Evolutionary conservation across 2,113 vertebrate genomes (phyloP), one percentile per base, ranked within the genome.

Genomic region (Lota lota): DNA sequence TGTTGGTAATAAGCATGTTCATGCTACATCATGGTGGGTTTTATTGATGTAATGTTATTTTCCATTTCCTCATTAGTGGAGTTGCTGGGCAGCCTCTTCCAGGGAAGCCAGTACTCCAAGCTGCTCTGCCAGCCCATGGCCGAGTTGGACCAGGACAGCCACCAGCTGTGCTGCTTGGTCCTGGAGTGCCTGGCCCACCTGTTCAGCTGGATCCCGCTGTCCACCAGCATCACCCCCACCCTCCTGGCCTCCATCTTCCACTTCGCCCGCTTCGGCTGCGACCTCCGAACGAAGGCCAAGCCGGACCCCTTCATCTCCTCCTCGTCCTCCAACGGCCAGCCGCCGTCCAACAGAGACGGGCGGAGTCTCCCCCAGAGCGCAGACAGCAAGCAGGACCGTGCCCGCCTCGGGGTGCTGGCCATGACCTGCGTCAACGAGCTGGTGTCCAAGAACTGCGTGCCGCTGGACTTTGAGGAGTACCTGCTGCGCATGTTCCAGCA

Each of bases 371-470:
- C 91, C 61, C 85, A 80, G 51, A 76, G 65, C 0, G 53, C 83
- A 61, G 82, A 86, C 51, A 84, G 79, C 81, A 89, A 87, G 7
- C 80, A 85, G 24, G 95, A 97, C 17, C 94, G 94, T 0, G 94
- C 95, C 68, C 90, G 93, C 0, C 94, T 99, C 0, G 97, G 97
- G 0, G 91, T 98, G 17, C 89, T 99, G 72, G 96, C 97, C 61
- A 99, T 99, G 97, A 94, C 94, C 64, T 99, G 97, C 87, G 94
- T 99, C 90, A 99, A 99, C 15, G 97, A 99, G 88, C 95, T 99
- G 50, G 96, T 99, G 94, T 98, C 96, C 66, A 99, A 99, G 92
- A 99, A 99, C 94, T 99, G 97, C 0, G 97, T 99, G 88, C 97
- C 97, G 6, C 82, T 97, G 92, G 97, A 99, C 81, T 99, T 99